Conservation (phyloP, 1,140 invertebrate species). For the Antheraea mylitta region DNA sequence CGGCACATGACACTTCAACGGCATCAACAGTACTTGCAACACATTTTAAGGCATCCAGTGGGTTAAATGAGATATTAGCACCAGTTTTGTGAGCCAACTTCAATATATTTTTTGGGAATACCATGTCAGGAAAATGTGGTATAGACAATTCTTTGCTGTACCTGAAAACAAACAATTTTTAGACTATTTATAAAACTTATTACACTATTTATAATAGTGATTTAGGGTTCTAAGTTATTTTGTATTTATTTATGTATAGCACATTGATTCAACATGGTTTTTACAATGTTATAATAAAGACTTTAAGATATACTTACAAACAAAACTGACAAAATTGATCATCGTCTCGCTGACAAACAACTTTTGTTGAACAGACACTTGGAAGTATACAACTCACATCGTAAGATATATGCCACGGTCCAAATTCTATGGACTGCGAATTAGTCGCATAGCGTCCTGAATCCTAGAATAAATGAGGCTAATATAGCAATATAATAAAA, state of each 20-base stretch:
- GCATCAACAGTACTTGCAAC: conserved; percentile 90
- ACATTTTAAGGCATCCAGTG: conserved; percentile 92
- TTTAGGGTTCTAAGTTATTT: no score
- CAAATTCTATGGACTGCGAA: conserved; percentile 65
- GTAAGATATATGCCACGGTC: conserved; percentile 70
- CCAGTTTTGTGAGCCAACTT: conserved; percentile 84
- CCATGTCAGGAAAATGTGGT: conserved; percentile 98
- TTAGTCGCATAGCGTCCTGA: conserved; percentile 53
- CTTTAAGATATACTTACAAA: conserved; percentile 50
- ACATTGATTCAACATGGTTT: no score
- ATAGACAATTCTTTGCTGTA: conserved; percentile 88
- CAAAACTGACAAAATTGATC: conserved; percentile 72
- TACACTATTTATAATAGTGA: no score
- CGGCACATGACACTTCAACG: conserved; percentile 92
- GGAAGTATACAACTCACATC: conserved; percentile 68
- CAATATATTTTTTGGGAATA: conserved; percentile 95
- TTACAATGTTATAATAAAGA: no score
- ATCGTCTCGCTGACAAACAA: conserved; percentile 67
- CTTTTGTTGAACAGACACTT: conserved; percentile 69
- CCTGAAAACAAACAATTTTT: conserved; percentile 74
- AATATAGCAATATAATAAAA: neutral
- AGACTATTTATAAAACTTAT: neutral
- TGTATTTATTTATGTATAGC: no score
- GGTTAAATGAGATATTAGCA: conserved; percentile 90
- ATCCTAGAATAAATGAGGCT: conserved; percentile 37